These are phyloP conservation scores for Cyrtodaria siliqua DNA, from an alignment of 2,888 invertebrate species.

Conservation along the genomic window DNA sequence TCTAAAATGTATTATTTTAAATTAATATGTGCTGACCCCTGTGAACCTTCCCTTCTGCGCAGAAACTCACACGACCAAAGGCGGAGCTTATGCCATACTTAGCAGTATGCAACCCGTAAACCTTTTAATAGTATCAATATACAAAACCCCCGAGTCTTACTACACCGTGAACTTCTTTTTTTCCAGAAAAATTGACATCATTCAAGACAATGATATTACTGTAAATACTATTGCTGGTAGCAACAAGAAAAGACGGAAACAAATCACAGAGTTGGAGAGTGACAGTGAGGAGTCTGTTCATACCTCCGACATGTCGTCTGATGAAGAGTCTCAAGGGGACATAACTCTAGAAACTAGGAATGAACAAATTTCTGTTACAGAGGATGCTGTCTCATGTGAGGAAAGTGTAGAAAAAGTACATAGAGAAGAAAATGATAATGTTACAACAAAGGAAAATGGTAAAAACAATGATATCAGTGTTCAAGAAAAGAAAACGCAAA, in stretches of 20 bases:
- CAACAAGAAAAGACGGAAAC: slow-evolving; percentile 68
- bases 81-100: too few relatives aligned
- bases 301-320: slow-evolving; percentile 80
- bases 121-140: too few relatives aligned
- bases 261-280: slow-evolving; percentile 45
- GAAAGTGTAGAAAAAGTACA: slow-evolving; percentile 1
- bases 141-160: too few relatives aligned
- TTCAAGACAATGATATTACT: slow-evolving; percentile 38
- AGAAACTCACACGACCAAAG: too few relatives aligned
- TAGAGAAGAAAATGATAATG: not conserved
- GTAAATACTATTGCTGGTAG: slow-evolving; percentile 72
- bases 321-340: slow-evolving; percentile 74
- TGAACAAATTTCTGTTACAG: not conserved
- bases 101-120: too few relatives aligned
- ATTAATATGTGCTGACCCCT: too few relatives aligned
- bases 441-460: slow-evolving; percentile 30
- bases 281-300: slow-evolving; percentile 72
- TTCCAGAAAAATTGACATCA: slow-evolving; percentile 25
- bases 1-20: too few relatives aligned
- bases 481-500: slow-evolving; percentile 5
- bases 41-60: too few relatives aligned
- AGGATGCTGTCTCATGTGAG: not conserved
- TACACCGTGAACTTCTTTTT: too few relatives aligned
- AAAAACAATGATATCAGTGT: slow-evolving; percentile 54
- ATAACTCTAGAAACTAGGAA: slow-evolving; percentile 27